Evolutionary conservation across 2,888 invertebrate genomes (phyloP).

Genomic region (Andrena minutula): DNA sequence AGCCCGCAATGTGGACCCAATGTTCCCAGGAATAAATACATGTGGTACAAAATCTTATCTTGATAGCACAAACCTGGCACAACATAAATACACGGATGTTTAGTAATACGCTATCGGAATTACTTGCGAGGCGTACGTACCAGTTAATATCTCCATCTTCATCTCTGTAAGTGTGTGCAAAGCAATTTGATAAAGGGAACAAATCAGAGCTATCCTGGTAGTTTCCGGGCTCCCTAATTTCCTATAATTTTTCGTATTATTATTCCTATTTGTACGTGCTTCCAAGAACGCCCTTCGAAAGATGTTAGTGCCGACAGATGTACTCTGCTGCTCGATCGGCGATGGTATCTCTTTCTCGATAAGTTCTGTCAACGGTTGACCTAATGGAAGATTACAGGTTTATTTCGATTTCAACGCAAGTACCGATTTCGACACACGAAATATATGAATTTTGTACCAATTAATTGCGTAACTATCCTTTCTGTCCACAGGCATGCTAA

Average conservation of each 20-base stretch:
- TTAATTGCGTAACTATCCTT: slow-evolving; percentile 79
- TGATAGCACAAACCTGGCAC: slow-evolving; percentile 95
- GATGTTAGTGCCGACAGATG: slow-evolving; percentile 86
- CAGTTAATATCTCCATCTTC: slow-evolving; percentile 96
- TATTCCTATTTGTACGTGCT: slow-evolving; percentile 87
- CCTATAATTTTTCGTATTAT: slow-evolving; percentile 89
- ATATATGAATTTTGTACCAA: slow-evolving; percentile 71
- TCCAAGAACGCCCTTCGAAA: slow-evolving; percentile 88
- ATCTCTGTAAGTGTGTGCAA: slow-evolving; percentile 95
- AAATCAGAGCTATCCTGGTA: slow-evolving; percentile 93
- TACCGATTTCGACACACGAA: not conserved
- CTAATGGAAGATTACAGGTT: slow-evolving; percentile 73
- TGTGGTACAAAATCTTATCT: slow-evolving; percentile 94
- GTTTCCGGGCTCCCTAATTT: slow-evolving; percentile 93
- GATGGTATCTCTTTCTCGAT: slow-evolving; percentile 85
- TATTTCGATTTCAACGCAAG: not conserved
- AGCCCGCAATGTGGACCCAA: slow-evolving; percentile 95
- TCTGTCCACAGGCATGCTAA: slow-evolving; percentile 90
- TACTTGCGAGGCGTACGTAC: slow-evolving; percentile 84
- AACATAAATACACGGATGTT: slow-evolving; percentile 8
- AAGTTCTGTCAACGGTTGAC: slow-evolving; percentile 85
- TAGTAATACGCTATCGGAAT: not conserved
- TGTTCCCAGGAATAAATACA: slow-evolving; percentile 96
- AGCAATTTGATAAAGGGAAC: slow-evolving; percentile 96
- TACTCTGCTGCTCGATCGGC: slow-evolving; percentile 81